Conservation (phyloP, 2,113 vertebrate genomes). For the Phrynosoma blainvillii region DNA sequence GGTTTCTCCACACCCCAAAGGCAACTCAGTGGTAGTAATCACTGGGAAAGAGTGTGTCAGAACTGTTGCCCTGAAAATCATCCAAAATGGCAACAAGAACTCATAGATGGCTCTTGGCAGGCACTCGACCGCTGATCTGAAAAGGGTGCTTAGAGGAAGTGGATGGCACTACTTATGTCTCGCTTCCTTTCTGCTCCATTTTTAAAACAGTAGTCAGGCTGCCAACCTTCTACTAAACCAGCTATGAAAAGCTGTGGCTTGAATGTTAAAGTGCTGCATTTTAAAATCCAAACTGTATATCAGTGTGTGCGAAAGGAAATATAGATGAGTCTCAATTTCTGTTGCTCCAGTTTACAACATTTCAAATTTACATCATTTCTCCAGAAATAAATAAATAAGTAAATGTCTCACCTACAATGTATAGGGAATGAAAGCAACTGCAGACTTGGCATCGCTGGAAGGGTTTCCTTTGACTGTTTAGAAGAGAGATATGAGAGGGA, state of each 20-base stretch:
- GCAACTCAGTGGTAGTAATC: not conserved
- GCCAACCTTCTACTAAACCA: not conserved
- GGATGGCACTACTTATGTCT: not conserved
- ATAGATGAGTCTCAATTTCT: too few species aligned
- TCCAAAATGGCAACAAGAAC: not conserved
- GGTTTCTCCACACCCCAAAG: not conserved
- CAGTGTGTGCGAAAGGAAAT: too few species aligned
- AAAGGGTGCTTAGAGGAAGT: not conserved
- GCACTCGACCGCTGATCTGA: not conserved
- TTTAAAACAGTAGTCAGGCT: not conserved
- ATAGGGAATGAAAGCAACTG: too few species aligned
- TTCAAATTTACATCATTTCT: too few species aligned
- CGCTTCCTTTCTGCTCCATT: not conserved
- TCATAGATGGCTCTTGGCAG: not conserved
- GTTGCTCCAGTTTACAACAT: too few species aligned
- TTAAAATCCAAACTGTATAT: not conserved
- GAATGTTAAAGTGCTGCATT: not conserved
- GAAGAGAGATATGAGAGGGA: too few species aligned
- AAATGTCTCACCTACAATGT: too few species aligned
- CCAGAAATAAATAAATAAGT: too few species aligned
- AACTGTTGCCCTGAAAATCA: not conserved
- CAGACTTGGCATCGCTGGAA: too few species aligned
- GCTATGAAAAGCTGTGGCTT: not conserved
- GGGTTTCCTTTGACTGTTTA: too few species aligned
- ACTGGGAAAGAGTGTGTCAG: not conserved